These are phyloP conservation scores for Listronotus oregonensis DNA, from an alignment of 1,140 invertebrate species.

Conservation along the genomic window DNA sequence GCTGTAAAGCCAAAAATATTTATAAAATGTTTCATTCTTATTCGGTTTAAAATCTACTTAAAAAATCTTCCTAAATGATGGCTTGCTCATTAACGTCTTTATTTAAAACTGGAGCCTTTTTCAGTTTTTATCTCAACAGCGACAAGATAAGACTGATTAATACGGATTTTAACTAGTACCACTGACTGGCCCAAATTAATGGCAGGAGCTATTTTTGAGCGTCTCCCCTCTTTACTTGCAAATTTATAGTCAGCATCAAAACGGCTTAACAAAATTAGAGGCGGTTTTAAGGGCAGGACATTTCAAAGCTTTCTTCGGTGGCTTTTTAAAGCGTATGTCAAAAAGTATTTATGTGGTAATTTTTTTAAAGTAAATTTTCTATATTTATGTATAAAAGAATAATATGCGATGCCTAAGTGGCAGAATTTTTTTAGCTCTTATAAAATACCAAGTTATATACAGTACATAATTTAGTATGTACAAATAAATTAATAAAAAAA, in stretches of 20 bases:
- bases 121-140: conserved; percentile 3
- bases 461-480: too few relatives aligned
- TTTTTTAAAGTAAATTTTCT: too few relatives aligned
- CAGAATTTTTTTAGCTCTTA: too few relatives aligned
- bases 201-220: conserved; percentile 6
- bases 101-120: conserved; percentile 1
- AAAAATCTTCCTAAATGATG: too few relatives aligned
- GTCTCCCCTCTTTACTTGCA: conserved; percentile 8
- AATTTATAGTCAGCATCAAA: conserved; percentile 13
- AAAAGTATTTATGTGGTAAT: too few relatives aligned
- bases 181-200: conserved; percentile 9
- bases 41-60: too few relatives aligned
- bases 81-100: conserved; percentile 5
- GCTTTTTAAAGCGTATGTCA: neutral
- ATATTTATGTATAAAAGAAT: too few relatives aligned
- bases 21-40: too few relatives aligned
- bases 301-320: conserved; percentile 3
- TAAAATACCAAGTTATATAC: too few relatives aligned
- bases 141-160: conserved; percentile 12
- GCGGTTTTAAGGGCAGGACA: conserved; percentile 2
- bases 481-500: too few relatives aligned
- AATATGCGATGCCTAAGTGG: too few relatives aligned
- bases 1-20: too few relatives aligned
- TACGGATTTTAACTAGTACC: conserved; percentile 11
- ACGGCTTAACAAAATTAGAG: conserved; percentile 2